Evolutionary conservation across 1,140 invertebrate genomes (phyloP).

Genomic region (Temnothorax nylanderi): DNA sequence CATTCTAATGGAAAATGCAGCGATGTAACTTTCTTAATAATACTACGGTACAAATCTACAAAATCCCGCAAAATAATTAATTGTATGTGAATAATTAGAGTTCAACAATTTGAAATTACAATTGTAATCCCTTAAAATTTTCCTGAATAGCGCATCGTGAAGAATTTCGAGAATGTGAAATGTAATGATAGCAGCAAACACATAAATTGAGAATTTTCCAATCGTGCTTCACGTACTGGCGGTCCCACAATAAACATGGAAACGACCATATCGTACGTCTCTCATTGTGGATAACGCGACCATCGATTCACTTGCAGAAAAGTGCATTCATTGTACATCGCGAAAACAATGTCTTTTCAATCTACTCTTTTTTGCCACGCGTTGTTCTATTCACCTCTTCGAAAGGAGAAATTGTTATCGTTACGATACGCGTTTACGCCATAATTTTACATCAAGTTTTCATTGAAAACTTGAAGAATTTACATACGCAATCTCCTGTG

Average conservation of each 20-base stretch:
- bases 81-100: background rate
- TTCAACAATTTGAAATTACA: background rate
- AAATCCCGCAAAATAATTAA: background rate
- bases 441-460: conserved; percentile 9
- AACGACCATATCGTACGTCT: conserved; percentile 6
- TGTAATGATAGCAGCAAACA: background rate
- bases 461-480: background rate
- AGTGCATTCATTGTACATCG: background rate
- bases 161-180: background rate
- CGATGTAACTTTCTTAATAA: background rate
- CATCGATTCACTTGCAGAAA: conserved; percentile 11
- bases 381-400: background rate
- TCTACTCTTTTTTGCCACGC: background rate
- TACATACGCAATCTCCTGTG: background rate
- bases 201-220: conserved; percentile 22
- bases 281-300: background rate
- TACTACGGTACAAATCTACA: background rate
- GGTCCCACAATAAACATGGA: background rate
- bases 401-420: background rate
- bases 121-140: background rate
- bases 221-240: background rate
- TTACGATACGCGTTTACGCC: background rate
- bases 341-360: conserved; percentile 4
- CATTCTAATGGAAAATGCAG: background rate
- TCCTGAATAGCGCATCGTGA: background rate